Evolutionary conservation across 1,140 invertebrate species (phyloP).

Genomic region (Armadillidium nasatum): DNA sequence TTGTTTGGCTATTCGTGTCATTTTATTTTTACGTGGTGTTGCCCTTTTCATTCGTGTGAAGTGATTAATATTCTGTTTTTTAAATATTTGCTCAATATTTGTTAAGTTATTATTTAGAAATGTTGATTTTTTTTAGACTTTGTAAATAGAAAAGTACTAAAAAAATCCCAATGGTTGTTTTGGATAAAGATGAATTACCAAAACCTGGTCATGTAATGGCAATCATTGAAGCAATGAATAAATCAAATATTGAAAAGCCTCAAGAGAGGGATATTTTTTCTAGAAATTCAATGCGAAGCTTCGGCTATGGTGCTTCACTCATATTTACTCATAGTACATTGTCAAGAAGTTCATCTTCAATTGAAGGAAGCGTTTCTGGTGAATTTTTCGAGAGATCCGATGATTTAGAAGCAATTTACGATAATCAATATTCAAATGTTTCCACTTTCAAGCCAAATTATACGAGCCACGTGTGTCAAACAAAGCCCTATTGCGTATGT

Average conservation of each 20-base stretch:
- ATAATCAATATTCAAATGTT: not conserved
- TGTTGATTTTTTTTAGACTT: too few relatives aligned
- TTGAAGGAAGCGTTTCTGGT: not conserved
- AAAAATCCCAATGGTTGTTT: not conserved
- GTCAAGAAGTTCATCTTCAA: not conserved
- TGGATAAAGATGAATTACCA: not conserved
- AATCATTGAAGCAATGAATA: conserved; percentile 5
- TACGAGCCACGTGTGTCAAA: not conserved
- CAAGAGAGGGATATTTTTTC: not conserved
- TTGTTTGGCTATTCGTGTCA: too few relatives aligned
- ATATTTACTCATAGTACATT: not conserved
- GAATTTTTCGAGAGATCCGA: not conserved
- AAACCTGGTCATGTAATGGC: not conserved
- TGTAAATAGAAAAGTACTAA: not conserved
- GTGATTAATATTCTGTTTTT: too few relatives aligned
- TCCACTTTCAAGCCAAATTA: not conserved
- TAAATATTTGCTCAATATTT: too few relatives aligned
- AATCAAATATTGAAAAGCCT: not conserved
- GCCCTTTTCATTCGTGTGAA: too few relatives aligned
- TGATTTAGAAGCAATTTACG: not conserved
- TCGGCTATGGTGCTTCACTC: not conserved
- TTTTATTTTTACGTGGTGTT: too few relatives aligned
- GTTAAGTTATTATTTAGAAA: too few relatives aligned
- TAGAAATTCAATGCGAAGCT: not conserved
- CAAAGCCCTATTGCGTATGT: conserved; percentile 40